Base-by-base conservation (phyloP, 2,113 vertebrate genomes). In the Anhinga rufa region DNA sequence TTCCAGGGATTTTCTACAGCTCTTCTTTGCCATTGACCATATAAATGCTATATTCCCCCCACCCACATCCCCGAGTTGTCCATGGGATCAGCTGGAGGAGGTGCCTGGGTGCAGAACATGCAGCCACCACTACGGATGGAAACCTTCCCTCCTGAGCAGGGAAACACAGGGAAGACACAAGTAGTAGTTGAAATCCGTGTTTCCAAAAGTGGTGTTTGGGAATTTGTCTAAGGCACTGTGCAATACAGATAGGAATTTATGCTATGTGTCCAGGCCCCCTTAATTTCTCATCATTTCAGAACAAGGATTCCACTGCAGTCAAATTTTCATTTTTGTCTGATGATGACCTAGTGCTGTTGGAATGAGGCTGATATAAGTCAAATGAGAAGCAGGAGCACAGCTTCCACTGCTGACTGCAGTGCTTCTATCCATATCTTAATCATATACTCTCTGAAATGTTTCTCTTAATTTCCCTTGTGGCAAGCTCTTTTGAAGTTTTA, bases 361-460 rank as follows among this genome's bases (percentile, higher is more conserved):
- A 95, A 82, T 62, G 55, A 85, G 36, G 51, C 71, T 87, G 66
- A n/a, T 44, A 14, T 16, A 91, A 90, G 81, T 70, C 77, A 91
- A 78, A 96, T 64, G 38, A 95, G 75, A 88, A 93, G 83, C 57
- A 91, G 82, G 31, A 91, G 51, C 75, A 90, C 62, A 83, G 64
- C 14, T 93, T 91, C 75, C 75, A 71, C 48, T 95, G 75, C 87
- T 93, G 84, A 88, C 90, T 90, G 72, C 82, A 92, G 68, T 62
- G 54, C 57, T 92, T 93, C 92, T 92, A 26, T 26, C 26, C 84
- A 92, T 46, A 44, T 92, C 88, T 86, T 95, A 95, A 95, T 96
- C 89, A 86, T n/a, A 71, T 13, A 28, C 51, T 92, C 71, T 91
- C 81, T 90, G 85, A 91, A 93, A 94, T 88, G 18, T 64, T 94